Percentiles rank a stretch among this genome's conserved stretches.
phyloP scores from a whole-genome alignment of 1,140 invertebrate genomes.

The Drosophila nikananu region DNA sequence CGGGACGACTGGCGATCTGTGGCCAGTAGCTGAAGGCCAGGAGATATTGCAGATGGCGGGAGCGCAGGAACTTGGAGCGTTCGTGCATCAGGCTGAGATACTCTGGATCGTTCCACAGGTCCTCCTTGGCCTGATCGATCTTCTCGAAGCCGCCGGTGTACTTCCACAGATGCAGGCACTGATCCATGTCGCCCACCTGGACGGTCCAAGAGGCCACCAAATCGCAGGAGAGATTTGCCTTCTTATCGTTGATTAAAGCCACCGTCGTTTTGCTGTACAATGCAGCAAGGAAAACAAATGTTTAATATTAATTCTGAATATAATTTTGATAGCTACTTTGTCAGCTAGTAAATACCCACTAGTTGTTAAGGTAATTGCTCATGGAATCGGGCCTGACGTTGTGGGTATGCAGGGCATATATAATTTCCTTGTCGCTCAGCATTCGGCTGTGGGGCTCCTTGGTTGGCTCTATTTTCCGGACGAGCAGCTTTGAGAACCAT shows the following conservation, averaged over 20 bases:
- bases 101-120: slow-evolving; percentile 91
- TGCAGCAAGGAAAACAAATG: too few species aligned
- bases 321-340: background rate
- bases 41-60: slow-evolving; percentile 96
- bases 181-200: slow-evolving; percentile 98
- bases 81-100: slow-evolving; percentile 92
- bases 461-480: slow-evolving; percentile 96
- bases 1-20: slow-evolving; percentile 89
- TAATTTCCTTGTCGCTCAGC: slow-evolving; percentile 96
- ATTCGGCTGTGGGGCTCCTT: slow-evolving; percentile 98
- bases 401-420: slow-evolving; percentile 97
- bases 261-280: slow-evolving; percentile 92
- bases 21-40: slow-evolving; percentile 97
- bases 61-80: slow-evolving; percentile 93
- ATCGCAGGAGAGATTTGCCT: slow-evolving; percentile 90
- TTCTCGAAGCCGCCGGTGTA: slow-evolving; percentile 96
- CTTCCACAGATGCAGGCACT: slow-evolving; percentile 97
- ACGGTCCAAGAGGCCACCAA: slow-evolving; percentile 95
- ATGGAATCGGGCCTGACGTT: slow-evolving; percentile 95
- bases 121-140: slow-evolving; percentile 92
- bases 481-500: slow-evolving; percentile 95
- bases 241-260: slow-evolving; percentile 91
- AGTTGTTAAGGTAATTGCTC: slow-evolving; percentile 94
- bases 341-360: slow-evolving; percentile 89
- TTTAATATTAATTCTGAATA: background rate